Evolutionary conservation across 2,113 vertebrate genomes (phyloP).

Genomic region (Neogale vison): DNA sequence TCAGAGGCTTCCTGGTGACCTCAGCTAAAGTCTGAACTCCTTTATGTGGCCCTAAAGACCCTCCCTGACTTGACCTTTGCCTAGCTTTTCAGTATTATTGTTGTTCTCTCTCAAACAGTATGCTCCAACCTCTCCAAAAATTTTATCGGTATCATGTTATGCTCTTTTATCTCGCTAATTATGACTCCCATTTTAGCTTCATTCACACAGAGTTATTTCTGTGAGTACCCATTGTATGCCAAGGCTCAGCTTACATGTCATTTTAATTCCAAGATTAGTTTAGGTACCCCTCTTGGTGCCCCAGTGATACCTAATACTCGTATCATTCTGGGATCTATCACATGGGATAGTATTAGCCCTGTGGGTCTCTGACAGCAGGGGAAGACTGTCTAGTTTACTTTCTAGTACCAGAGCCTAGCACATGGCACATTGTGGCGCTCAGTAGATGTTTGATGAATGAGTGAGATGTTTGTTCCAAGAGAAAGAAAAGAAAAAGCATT

Average conservation of each 20-base stretch:
- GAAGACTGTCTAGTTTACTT: not conserved
- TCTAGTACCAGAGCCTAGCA: not conserved
- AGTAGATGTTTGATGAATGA: not conserved
- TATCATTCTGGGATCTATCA: not conserved
- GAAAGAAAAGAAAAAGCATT: slow-evolving; percentile 21
- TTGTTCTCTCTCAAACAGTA: not conserved
- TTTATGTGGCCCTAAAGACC: not conserved
- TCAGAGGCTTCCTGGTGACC: not conserved
- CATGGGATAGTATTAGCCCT: not conserved
- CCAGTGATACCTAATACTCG: not conserved
- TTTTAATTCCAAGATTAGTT: not conserved
- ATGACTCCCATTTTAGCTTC: not conserved
- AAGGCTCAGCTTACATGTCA: not conserved
- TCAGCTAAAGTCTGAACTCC: not conserved
- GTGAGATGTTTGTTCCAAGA: slow-evolving; percentile 1
- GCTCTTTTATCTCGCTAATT: not conserved
- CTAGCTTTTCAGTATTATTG: not conserved
- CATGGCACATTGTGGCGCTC: not conserved
- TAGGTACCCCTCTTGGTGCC: not conserved
- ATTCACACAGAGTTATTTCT: not conserved
- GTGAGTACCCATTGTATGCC: not conserved
- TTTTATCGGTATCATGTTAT: not conserved
- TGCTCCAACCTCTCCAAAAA: not conserved
- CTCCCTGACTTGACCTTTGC: not conserved
- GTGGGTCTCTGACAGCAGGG: not conserved